Conservation (phyloP, 1,140 invertebrate species). For the Drosophila nikananu region DNA sequence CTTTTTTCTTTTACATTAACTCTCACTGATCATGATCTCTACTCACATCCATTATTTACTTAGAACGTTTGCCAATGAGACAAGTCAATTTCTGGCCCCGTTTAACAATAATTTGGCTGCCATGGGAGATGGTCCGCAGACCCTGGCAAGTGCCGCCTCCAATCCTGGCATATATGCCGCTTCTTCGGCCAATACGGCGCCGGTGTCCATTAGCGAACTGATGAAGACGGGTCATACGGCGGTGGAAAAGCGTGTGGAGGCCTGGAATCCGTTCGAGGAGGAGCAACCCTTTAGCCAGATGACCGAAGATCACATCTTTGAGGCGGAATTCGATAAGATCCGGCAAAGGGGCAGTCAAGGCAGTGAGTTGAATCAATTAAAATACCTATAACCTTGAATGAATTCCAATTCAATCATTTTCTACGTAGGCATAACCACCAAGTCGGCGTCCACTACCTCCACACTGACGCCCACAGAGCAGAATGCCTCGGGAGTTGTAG, state of each 20-base stretch:
- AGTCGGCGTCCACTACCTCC: constrained; percentile 81
- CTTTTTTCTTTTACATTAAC: constrained; percentile 1
- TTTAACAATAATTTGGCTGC: constrained; percentile 86
- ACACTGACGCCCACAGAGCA: constrained; percentile 83
- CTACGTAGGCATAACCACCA: constrained; percentile 76
- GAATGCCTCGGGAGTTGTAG: constrained; percentile 18
- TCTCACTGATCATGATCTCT: constrained; percentile 20
- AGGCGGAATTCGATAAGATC: constrained; percentile 94
- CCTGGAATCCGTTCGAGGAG: constrained; percentile 94
- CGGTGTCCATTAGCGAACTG: constrained; percentile 75
- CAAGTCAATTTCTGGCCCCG: constrained; percentile 91
- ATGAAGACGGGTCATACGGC: constrained; percentile 50
- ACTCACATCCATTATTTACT: constrained; percentile 38
- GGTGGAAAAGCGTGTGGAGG: constrained; percentile 84
- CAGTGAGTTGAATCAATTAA: constrained; percentile 87
- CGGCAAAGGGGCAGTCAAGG: constrained; percentile 91
- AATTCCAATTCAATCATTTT: neutral
- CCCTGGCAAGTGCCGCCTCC: constrained; percentile 63
- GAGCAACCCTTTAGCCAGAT: constrained; percentile 91
- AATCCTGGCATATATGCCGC: constrained; percentile 74
- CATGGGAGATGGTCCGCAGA: constrained; percentile 59
- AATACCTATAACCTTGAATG: no score
- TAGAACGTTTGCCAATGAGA: constrained; percentile 91
- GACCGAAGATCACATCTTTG: constrained; percentile 94
- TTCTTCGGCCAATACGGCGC: constrained; percentile 50